phyloP scores from a whole-genome alignment of 1,140 invertebrate genomes.

The Periplaneta americana region DNA sequence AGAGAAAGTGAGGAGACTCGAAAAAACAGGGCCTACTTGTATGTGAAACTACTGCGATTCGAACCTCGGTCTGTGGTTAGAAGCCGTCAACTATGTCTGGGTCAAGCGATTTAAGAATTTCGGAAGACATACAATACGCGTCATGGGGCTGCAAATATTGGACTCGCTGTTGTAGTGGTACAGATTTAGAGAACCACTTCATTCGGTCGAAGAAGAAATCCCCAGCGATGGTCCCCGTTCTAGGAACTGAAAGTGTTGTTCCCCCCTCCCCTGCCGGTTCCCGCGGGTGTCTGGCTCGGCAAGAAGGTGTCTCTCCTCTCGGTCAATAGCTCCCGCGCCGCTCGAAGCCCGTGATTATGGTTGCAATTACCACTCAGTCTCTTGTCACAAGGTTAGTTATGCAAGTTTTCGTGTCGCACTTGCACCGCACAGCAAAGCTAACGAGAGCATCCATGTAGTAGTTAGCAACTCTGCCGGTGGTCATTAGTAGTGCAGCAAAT shows the following conservation, averaged over 20 bases:
- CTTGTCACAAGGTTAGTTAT: background rate
- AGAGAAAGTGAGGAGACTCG: no score
- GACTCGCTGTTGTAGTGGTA: no score
- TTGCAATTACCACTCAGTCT: background rate
- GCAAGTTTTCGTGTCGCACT: background rate
- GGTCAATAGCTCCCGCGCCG: background rate
- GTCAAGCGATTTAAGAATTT: no score
- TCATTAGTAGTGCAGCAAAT: background rate
- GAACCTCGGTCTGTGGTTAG: no score
- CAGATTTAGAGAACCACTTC: no score
- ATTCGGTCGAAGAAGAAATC: background rate
- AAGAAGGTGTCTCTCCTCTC: background rate
- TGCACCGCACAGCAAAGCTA: background rate
- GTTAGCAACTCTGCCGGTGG: background rate
- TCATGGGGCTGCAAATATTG: no score
- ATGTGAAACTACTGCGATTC: no score
- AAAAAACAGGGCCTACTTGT: no score
- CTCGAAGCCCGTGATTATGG: background rate
- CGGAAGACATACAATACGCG: no score
- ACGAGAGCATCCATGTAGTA: background rate
- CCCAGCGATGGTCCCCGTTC: background rate
- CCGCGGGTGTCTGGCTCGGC: background rate
- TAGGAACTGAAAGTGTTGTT: background rate
- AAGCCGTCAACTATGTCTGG: no score
- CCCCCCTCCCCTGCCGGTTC: background rate